These are phyloP conservation scores for Pelosia muscerda DNA, from an alignment of 2,888 invertebrate genomes.

Conservation along the genomic window DNA sequence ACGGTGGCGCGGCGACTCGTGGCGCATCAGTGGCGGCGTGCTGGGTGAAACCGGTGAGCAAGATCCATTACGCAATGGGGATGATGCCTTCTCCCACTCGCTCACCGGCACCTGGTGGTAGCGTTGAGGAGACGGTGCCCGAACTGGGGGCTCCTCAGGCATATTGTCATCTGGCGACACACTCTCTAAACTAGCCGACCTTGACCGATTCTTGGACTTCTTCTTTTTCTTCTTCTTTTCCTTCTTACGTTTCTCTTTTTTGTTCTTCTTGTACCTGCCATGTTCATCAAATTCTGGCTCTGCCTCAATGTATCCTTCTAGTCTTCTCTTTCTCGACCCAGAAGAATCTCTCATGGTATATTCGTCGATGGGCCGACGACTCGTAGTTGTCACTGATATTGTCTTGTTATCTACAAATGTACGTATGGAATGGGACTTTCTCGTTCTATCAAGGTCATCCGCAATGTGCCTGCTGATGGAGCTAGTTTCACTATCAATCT, in stretches of 20 bases:
- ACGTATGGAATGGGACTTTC: slow-evolving; percentile 79
- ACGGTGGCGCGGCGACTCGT: slow-evolving; percentile 65
- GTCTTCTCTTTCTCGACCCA: slow-evolving; percentile 72
- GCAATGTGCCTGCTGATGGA: slow-evolving; percentile 79
- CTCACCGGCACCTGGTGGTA: slow-evolving; percentile 81
- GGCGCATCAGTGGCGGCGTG: slow-evolving; percentile 82
- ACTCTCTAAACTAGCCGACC: slow-evolving; percentile 90
- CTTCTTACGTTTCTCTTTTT: slow-evolving; percentile 92
- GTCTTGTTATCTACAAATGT: slow-evolving; percentile 83
- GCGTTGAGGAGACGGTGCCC: slow-evolving; percentile 67
- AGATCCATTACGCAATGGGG: slow-evolving; percentile 86
- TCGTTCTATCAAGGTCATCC: slow-evolving; percentile 78
- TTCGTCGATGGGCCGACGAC: slow-evolving; percentile 71
- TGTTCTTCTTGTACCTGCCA: slow-evolving; percentile 86
- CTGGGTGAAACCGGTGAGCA: slow-evolving; percentile 88
- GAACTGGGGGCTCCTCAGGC: slow-evolving; percentile 65
- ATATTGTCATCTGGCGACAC: slow-evolving; percentile 86
- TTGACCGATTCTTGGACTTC: slow-evolving; percentile 90
- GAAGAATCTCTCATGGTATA: slow-evolving; percentile 78
- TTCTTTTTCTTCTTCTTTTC: slow-evolving; percentile 91
- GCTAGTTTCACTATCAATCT: slow-evolving; percentile 93
- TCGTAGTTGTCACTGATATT: slow-evolving; percentile 79
- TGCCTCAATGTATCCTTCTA: slow-evolving; percentile 69
- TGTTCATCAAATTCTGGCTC: slow-evolving; percentile 84
- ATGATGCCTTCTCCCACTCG: slow-evolving; percentile 85